Evolutionary conservation across 2,113 vertebrate genomes (phyloP), one percentile per base, ranked within the genome.

Genomic region (Hiodon tergisus): DNA sequence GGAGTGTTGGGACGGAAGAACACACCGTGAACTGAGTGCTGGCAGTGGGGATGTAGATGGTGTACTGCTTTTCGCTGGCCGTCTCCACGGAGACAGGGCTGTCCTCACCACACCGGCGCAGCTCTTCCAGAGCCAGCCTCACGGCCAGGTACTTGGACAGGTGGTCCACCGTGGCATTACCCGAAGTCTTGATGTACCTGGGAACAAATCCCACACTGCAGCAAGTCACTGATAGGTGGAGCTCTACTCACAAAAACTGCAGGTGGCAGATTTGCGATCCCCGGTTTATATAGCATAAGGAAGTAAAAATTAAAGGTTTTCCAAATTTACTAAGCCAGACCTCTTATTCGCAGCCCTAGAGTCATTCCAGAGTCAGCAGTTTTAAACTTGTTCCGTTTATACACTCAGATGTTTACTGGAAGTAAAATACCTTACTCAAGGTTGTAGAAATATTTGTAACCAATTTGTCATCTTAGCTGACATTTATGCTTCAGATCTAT

Each of bases 11-110:
- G 3, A 46, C 11, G 65, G 13, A 13, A 53, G 59, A 77, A 90
- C 96, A 93, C 83, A 98, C 97, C 50, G 96, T 98, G 90, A 98
- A 98, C 90, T 98, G 96, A 83, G 94, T 94, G 9, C 90, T 94
- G 79, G 96, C 93, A 0, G 95, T 98, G 72, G 96, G 96, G 53
- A 98, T 98, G 84, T 98, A 99, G 85, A 98, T 98, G 70, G 97
- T 99, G 79, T 98, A 99, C 85, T 98, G 96, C 86, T 99, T 99
- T 91, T 99, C 97, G 47, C 95, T 98, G 82, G 96, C 97, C 0
- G 94, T 92, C 79, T 98, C 96, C 14, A 98, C 93, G 60, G 93
- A 96, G 80, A 97, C 94, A 74, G 96, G 95, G 87, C 94, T 95
- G 77, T 93, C 94, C 71, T 98, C 96, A 1, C 93, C 93, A 61